These are phyloP conservation scores for Tipula lateralis DNA, from an alignment of 2,888 invertebrate species.

Conservation along the genomic window DNA sequence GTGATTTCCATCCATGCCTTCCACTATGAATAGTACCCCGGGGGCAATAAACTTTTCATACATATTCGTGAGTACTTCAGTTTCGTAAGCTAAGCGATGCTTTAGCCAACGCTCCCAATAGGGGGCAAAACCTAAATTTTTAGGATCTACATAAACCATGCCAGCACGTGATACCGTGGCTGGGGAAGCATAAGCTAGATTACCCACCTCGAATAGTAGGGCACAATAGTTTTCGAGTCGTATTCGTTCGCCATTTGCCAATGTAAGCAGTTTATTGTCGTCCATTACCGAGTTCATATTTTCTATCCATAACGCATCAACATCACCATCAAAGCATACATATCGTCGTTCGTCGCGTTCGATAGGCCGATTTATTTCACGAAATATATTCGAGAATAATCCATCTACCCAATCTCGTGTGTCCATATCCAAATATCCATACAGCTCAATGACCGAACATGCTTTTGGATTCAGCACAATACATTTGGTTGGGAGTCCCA, in stretches of 20 bases:
- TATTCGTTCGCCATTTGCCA: slow-evolving; percentile 87
- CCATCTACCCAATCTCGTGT: slow-evolving; percentile 94
- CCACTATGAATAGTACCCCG: slow-evolving; percentile 66
- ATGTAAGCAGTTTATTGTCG: slow-evolving; percentile 81
- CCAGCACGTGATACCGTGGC: slow-evolving; percentile 90
- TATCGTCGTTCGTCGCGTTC: slow-evolving; percentile 64
- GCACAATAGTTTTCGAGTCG: slow-evolving; percentile 75
- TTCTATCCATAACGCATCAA: slow-evolving; percentile 92
- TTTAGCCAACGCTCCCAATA: slow-evolving; percentile 81
- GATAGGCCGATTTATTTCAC: slow-evolving; percentile 78
- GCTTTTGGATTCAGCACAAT: slow-evolving; percentile 85
- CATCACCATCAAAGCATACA: slow-evolving; percentile 89
- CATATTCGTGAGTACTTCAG: slow-evolving; percentile 50
- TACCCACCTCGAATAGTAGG: slow-evolving; percentile 83
- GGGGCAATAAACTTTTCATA: slow-evolving; percentile 73
- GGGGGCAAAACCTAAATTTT: slow-evolving; percentile 79
- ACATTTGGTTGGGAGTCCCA: slow-evolving; percentile 75
- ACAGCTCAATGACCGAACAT: slow-evolving; percentile 81
- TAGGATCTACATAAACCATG: slow-evolving; percentile 92
- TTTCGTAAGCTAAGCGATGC: slow-evolving; percentile 52
- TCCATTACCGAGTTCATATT: slow-evolving; percentile 98
- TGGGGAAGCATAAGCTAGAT: slow-evolving; percentile 84
- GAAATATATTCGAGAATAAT: slow-evolving; percentile 81
- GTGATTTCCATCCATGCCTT: slow-evolving; percentile 68
- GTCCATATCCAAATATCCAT: slow-evolving; percentile 78